A percentile compares a stretch with the other conserved stretches of the same genome.
These are phyloP conservation scores for Myathropa florea DNA, from an alignment of 2,888 invertebrate species.

Conservation along the genomic window DNA sequence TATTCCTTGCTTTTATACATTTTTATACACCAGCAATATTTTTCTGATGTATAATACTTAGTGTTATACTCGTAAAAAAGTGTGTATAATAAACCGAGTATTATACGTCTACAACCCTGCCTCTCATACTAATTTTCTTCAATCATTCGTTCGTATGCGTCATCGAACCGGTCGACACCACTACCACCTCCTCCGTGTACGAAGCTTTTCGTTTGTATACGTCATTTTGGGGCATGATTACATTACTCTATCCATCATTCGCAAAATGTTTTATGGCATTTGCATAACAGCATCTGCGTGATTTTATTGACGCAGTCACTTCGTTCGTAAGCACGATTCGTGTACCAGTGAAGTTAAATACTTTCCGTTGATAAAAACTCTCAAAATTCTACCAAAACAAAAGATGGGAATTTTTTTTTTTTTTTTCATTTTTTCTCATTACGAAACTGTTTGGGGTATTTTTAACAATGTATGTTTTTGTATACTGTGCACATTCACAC, in stretches of 20 bases:
- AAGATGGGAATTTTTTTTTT: neutral
- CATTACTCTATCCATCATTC: conserved; percentile 59
- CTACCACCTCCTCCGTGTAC: neutral
- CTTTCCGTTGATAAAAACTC: conserved; percentile 18
- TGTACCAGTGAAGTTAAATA: neutral
- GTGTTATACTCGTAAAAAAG: no score
- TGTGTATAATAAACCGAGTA: no score
- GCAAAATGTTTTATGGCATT: conserved; percentile 44
- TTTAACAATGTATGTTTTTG: no score
- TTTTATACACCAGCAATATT: no score
- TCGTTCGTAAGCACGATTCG: conserved; percentile 40
- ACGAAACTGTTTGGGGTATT: neutral
- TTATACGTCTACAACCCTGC: no score
- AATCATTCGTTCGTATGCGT: conserved; percentile 29
- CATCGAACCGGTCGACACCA: conserved; percentile 17
- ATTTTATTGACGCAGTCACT: conserved; percentile 65
- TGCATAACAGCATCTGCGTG: conserved; percentile 66
- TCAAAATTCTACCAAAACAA: neutral
- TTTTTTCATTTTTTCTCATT: neutral
- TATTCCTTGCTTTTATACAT: no score
- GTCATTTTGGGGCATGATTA: conserved; percentile 47
- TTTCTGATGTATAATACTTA: no score
- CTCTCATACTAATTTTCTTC: neutral
- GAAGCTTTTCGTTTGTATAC: conserved; percentile 46
- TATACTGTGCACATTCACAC: no score